Percentiles rank a stretch among this genome's conserved stretches.
These are phyloP conservation scores for Zapornia atra DNA, from an alignment of 2,113 vertebrate genomes.

Conservation along the genomic window DNA sequence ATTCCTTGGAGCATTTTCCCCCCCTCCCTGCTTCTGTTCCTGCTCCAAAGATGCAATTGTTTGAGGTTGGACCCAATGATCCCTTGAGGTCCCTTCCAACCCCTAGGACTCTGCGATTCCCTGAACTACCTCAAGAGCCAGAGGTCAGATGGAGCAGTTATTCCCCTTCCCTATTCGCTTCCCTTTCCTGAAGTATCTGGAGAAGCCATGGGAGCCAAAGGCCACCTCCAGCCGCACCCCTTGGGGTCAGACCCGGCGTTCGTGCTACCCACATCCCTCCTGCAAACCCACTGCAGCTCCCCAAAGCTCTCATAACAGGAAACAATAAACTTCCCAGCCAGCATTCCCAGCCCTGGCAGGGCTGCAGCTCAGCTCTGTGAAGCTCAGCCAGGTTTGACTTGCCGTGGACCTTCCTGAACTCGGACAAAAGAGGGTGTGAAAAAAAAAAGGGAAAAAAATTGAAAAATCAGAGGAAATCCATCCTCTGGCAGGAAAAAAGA, in stretches of 20 bases:
- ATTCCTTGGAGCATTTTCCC: too few species aligned
- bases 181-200: slow-evolving; percentile 48
- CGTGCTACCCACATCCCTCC: neutral
- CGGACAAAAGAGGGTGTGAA: neutral
- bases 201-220: neutral
- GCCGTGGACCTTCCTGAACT: neutral
- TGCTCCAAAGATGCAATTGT: too few species aligned
- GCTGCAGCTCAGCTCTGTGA: neutral
- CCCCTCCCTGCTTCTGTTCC: too few species aligned
- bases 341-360: neutral
- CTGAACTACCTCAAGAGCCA: neutral
- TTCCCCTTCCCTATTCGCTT: slow-evolving; percentile 36
- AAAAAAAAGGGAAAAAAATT: too few species aligned
- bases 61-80: too few species aligned
- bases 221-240: neutral
- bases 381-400: neutral
- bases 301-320: slow-evolving; percentile 58
- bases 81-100: too few species aligned
- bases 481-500: neutral
- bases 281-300: neutral
- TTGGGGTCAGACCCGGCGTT: neutral
- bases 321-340: slow-evolving; percentile 27
- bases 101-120: too few species aligned
- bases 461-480: slow-evolving; percentile 32
- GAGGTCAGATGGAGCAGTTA: neutral